phyloP scores from a whole-genome alignment of 2,797 vertebrate genomes.

The Artibeus jamaicensis region DNA sequence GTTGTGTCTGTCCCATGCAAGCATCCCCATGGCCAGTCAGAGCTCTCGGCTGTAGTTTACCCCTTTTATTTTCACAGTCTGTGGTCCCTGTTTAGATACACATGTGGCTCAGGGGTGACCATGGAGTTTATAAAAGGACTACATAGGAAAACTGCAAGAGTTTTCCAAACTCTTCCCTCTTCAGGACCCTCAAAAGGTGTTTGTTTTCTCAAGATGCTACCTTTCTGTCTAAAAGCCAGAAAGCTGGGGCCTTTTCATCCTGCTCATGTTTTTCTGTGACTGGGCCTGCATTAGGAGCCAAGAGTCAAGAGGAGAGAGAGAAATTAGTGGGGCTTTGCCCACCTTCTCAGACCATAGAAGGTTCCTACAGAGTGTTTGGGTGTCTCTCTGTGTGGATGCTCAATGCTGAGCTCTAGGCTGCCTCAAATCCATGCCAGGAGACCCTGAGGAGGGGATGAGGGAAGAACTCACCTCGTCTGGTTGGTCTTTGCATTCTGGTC shows the following conservation, averaged over 20 bases:
- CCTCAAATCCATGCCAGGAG: background rate
- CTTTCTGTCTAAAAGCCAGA: background rate
- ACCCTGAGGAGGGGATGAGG: no score
- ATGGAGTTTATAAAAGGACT: background rate
- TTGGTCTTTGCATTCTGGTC: background rate
- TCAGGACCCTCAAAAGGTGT: background rate
- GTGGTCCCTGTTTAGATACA: background rate
- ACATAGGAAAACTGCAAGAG: fast-evolving
- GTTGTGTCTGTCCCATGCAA: no score
- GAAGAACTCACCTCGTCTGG: background rate
- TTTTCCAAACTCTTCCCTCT: background rate
- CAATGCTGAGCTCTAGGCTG: background rate
- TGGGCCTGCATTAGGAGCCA: background rate
- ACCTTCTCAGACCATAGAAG: background rate
- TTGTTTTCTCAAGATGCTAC: background rate
- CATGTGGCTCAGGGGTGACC: background rate
- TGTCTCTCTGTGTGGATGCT: background rate
- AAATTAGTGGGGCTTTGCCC: background rate
- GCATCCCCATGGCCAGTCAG: no score
- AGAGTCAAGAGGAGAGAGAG: background rate
- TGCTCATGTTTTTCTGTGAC: background rate
- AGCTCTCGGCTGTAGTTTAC: fast-evolving
- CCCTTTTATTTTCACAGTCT: background rate
- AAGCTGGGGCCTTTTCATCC: background rate
- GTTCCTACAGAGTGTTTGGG: background rate